These are phyloP conservation scores for Catharus ustulatus DNA, from an alignment of 2,797 vertebrate genomes.

Conservation along the genomic window DNA sequence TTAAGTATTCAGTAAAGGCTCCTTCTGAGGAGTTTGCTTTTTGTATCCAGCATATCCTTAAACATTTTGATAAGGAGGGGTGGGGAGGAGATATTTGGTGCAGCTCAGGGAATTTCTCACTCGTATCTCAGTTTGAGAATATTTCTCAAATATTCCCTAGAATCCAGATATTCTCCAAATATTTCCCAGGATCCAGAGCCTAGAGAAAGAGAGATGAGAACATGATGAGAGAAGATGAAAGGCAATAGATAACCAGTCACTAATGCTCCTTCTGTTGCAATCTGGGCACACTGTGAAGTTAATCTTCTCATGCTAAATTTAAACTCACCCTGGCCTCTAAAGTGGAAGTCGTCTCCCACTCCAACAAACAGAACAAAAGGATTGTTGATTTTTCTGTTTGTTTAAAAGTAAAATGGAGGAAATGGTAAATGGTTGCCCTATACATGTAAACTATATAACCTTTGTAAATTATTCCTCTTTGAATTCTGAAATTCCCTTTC, in stretches of 20 bases:
- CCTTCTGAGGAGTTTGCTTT: neutral
- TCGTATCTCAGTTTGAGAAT: neutral
- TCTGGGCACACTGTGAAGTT: neutral
- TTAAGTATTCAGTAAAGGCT: neutral
- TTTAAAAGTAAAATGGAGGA: neutral
- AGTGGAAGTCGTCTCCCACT: neutral
- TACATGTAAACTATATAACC: neutral
- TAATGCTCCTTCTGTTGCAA: neutral
- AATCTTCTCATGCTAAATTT: neutral
- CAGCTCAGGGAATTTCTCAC: neutral
- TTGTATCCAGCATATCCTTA: neutral
- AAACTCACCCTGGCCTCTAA: neutral
- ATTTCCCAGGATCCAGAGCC: neutral
- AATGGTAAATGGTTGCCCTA: neutral
- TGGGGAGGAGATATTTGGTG: neutral
- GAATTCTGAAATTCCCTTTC: slow-evolving; percentile 12
- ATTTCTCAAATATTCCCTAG: neutral
- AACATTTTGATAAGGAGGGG: neutral
- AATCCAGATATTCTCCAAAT: neutral
- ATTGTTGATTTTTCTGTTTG: neutral
- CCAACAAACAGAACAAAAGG: neutral
- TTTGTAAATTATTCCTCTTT: neutral
- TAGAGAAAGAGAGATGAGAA: neutral
- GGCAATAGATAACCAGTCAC: neutral
- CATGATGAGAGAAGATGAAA: neutral